Percentiles rank a stretch among this genome's conserved stretches.
These are phyloP conservation scores for Microtus montanus DNA, from an alignment of 2,113 vertebrate species.

Conservation along the genomic window DNA sequence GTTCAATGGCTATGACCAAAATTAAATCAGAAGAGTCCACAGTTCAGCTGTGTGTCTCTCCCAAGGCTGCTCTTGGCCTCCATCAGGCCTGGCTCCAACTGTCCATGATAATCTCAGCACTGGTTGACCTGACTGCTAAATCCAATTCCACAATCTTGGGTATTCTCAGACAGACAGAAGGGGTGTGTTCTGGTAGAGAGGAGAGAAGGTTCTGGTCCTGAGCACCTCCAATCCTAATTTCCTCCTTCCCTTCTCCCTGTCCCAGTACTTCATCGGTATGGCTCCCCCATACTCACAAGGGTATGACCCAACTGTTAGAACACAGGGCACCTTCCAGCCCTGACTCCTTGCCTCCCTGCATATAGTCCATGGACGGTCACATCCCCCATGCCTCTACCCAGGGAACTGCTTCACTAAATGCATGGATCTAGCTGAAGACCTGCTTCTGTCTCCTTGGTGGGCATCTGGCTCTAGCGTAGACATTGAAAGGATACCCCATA, in stretches of 20 bases:
- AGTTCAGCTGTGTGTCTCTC: background rate
- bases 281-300: background rate
- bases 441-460: background rate
- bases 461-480: background rate
- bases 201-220: background rate
- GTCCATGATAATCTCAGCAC: background rate
- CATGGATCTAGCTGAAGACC: background rate
- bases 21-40: background rate
- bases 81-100: background rate
- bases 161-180: background rate
- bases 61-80: background rate
- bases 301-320: background rate
- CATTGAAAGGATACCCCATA: too few relatives aligned
- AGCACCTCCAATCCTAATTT: background rate
- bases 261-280: background rate
- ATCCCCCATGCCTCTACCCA: background rate
- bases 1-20: background rate
- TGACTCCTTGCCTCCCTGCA: background rate
- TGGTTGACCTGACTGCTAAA: background rate
- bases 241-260: background rate
- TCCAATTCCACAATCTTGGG: background rate
- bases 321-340: background rate
- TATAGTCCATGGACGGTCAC: background rate
- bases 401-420: background rate
- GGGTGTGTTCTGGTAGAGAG: background rate